phyloP scores from a whole-genome alignment of 2,888 invertebrate genomes.

The Parnassius mnemosyne region DNA sequence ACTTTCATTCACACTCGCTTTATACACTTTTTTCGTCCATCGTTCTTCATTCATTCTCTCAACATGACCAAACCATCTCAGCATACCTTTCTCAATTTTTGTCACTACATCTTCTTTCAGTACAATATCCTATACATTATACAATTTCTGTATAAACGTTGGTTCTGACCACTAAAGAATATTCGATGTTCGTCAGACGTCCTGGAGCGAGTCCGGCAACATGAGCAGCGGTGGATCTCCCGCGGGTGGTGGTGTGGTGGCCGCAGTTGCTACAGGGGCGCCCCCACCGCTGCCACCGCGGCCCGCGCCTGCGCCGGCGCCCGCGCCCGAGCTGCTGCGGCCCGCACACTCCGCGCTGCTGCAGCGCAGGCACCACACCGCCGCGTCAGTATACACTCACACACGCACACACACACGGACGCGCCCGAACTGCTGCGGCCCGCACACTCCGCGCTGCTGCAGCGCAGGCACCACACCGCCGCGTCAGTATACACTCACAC shows the following conservation, averaged over 20 bases:
- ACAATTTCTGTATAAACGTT: not conserved
- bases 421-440: slow-evolving; percentile 73
- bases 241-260: slow-evolving; percentile 27
- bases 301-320: slow-evolving; percentile 64
- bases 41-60: too few species aligned
- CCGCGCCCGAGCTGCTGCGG: slow-evolving; percentile 69
- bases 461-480: slow-evolving; percentile 57
- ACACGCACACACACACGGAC: not conserved
- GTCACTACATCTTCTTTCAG: too few species aligned
- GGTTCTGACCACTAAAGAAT: not conserved
- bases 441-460: slow-evolving; percentile 73
- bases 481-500: slow-evolving; percentile 28
- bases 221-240: slow-evolving; percentile 28
- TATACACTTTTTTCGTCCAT: too few species aligned
- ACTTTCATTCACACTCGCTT: too few species aligned
- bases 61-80: too few species aligned
- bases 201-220: slow-evolving; percentile 29
- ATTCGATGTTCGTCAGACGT: slow-evolving; percentile 19
- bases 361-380: slow-evolving; percentile 59
- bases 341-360: slow-evolving; percentile 75
- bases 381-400: slow-evolving; percentile 30
- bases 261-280: slow-evolving; percentile 32
- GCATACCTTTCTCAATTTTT: too few species aligned
- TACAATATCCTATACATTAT: too few species aligned
- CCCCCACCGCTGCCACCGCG: slow-evolving; percentile 66